These are phyloP conservation scores for Nestor notabilis DNA, from an alignment of 2,113 vertebrate species.

Conservation along the genomic window DNA sequence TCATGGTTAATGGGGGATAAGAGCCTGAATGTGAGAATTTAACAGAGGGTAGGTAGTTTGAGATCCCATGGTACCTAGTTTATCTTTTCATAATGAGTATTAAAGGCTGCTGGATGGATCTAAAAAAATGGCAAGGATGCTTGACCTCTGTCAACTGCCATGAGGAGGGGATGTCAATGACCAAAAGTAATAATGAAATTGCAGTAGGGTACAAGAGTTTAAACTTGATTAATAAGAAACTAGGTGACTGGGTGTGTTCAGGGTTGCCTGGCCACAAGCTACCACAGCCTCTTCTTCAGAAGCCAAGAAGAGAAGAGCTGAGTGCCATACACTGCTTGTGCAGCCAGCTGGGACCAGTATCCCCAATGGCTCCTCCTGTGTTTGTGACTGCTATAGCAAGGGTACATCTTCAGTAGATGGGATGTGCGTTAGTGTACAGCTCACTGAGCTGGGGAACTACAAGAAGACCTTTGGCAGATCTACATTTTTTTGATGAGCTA, in stretches of 20 bases:
- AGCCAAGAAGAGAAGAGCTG: neutral
- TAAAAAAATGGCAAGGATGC: neutral
- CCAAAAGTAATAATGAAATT: neutral
- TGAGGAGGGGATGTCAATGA: neutral
- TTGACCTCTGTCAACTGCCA: neutral
- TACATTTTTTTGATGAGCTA: neutral
- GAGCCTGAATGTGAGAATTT: neutral
- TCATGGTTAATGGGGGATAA: neutral
- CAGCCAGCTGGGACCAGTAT: neutral
- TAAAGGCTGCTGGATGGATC: neutral
- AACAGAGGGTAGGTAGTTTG: neutral
- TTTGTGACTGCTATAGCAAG: neutral
- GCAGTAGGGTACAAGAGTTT: neutral
- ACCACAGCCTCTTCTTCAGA: neutral
- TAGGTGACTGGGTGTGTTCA: neutral
- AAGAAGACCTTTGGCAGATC: neutral
- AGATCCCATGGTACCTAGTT: neutral
- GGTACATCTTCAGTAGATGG: neutral
- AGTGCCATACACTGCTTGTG: neutral
- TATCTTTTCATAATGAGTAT: neutral
- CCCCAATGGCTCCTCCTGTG: neutral
- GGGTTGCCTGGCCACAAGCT: neutral
- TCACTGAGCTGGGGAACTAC: neutral
- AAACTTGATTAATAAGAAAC: neutral
- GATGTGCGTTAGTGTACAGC: rapidly evolving